These are phyloP conservation scores for Reticulitermes lucifugus DNA, from an alignment of 2,888 invertebrate species.

Conservation along the genomic window DNA sequence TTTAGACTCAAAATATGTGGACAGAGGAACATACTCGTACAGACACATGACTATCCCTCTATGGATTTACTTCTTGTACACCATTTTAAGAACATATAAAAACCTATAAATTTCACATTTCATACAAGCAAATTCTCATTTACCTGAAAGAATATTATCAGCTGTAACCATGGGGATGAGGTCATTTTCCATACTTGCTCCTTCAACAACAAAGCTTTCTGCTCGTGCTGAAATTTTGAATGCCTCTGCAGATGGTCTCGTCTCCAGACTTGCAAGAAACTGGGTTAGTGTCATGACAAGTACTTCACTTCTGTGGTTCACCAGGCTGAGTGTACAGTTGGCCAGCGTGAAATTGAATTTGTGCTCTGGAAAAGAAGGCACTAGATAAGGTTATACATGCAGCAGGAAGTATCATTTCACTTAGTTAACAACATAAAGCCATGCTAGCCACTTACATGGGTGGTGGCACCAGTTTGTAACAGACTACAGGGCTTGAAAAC, in stretches of 20 bases:
- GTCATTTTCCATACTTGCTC: slow-evolving; percentile 78
- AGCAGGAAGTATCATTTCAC: no score
- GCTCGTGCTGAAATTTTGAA: slow-evolving; percentile 77
- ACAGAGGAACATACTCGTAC: no score
- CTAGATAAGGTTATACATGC: no score
- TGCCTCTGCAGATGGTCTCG: slow-evolving; percentile 74
- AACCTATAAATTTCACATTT: background rate
- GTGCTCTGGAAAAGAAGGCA: slow-evolving; percentile 68
- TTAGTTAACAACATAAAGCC: no score
- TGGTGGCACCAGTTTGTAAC: no score
- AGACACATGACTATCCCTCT: no score
- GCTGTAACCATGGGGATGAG: slow-evolving; percentile 76
- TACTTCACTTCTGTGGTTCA: slow-evolving; percentile 77
- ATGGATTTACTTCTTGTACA: no score
- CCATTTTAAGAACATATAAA: no score
- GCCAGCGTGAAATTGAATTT: slow-evolving; percentile 81
- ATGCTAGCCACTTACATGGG: no score
- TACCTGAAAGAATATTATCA: slow-evolving; percentile 67
- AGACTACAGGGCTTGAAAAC: no score
- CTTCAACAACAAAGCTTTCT: slow-evolving; percentile 82
- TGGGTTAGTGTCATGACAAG: slow-evolving; percentile 79
- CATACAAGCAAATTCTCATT: background rate
- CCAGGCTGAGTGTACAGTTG: slow-evolving; percentile 76
- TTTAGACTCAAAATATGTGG: no score
- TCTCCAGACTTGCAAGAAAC: slow-evolving; percentile 76